Conservation (phyloP, 2,888 invertebrate genomes). For the Pollenia labialis region DNA sequence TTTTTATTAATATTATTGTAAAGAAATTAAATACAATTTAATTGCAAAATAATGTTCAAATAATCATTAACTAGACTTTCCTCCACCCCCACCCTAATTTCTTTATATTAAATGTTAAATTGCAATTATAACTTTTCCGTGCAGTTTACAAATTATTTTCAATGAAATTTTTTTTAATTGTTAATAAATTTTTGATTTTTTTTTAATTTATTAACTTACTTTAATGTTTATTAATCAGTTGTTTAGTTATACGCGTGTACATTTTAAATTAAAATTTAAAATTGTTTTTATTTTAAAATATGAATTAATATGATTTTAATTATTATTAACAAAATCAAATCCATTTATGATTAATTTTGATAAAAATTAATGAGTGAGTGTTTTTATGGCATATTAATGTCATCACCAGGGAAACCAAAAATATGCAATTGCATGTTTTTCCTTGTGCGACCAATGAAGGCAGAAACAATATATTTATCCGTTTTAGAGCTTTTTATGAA, state of each 20-base stretch:
- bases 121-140: conserved; percentile 16
- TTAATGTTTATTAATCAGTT: conserved; percentile 29
- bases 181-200: not conserved
- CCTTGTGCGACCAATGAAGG: too few species aligned
- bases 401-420: too few species aligned
- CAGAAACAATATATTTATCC: too few species aligned
- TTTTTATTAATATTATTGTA: conserved; percentile 5
- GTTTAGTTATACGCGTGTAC: not conserved
- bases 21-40: conserved; percentile 24
- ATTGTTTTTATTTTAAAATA: not conserved
- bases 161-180: conserved; percentile 1
- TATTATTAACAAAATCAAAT: conserved; percentile 28
- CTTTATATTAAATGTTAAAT: not conserved
- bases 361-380: conserved; percentile 28
- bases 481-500: too few species aligned
- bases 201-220: conserved; percentile 27
- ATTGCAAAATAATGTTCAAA: not conserved
- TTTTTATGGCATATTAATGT: not conserved
- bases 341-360: not conserved
- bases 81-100: not conserved
- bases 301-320: conserved; percentile 46
- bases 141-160: conserved; percentile 41
- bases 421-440: too few species aligned
- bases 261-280: conserved; percentile 6
- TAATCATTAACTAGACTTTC: not conserved